A percentile compares a stretch with the other conserved stretches of the same genome.
phyloP scores from a whole-genome alignment of 2,797 vertebrate species.

The Squalus acanthias region DNA sequence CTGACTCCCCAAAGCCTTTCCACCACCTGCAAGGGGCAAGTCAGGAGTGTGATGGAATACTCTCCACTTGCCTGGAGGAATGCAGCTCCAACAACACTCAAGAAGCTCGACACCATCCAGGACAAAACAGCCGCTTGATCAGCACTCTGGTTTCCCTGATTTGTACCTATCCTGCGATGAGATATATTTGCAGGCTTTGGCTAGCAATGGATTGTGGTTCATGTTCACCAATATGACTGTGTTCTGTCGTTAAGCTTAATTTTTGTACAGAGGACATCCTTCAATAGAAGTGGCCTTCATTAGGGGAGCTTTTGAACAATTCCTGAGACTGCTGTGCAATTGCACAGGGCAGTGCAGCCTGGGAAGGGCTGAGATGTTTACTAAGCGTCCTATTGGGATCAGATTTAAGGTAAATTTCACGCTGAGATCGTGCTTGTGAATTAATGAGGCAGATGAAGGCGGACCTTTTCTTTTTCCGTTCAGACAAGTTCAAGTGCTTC shows the following conservation, averaged over 20 bases:
- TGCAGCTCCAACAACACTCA: neutral
- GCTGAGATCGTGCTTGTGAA: neutral
- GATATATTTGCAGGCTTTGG: neutral
- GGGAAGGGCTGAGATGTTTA: neutral
- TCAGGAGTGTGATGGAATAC: neutral
- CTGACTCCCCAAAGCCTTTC: neutral
- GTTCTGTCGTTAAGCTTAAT: neutral
- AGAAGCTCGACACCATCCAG: neutral
- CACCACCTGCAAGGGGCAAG: neutral
- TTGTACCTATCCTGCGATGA: neutral
- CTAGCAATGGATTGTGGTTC: neutral
- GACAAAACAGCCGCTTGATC: neutral
- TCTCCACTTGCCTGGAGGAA: neutral
- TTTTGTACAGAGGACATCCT: neutral
- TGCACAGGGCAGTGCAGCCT: neutral
- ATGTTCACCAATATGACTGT: neutral
- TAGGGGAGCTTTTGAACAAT: neutral
- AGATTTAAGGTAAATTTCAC: neutral
- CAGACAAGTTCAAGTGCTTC: conserved; percentile 18
- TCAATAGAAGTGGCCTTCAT: neutral
- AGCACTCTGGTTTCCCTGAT: neutral
- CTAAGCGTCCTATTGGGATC: neutral
- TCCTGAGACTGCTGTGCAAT: neutral
- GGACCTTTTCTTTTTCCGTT: neutral
- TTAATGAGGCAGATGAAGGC: neutral